These are phyloP conservation scores for Luidia sarsii DNA, from an alignment of 53 echinoderm and acorn worm genomes.

Conservation along the genomic window DNA sequence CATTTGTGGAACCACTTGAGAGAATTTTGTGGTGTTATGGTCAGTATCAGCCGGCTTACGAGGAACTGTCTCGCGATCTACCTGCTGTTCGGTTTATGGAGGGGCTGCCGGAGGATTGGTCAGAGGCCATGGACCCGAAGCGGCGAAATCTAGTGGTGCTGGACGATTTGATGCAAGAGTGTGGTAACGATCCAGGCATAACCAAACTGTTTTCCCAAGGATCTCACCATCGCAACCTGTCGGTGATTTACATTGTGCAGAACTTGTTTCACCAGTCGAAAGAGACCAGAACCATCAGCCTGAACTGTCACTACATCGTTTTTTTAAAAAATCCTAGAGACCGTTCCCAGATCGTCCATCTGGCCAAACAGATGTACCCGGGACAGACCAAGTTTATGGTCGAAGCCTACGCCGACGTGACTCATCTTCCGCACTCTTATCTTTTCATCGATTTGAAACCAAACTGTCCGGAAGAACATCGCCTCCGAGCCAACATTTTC, in stretches of 20 bases:
- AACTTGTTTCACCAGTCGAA: slow-evolving; percentile 43
- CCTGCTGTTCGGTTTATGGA: slow-evolving; percentile 53
- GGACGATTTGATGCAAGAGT: slow-evolving; percentile 68
- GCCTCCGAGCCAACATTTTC: slow-evolving; percentile 15
- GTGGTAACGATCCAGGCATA: slow-evolving; percentile 22
- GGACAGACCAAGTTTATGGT: slow-evolving; percentile 60
- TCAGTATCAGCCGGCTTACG: slow-evolving; percentile 41
- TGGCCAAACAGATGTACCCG: slow-evolving; percentile 75
- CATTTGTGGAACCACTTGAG: slow-evolving; percentile 46
- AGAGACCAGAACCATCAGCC: slow-evolving; percentile 20
- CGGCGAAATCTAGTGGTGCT: slow-evolving; percentile 60
- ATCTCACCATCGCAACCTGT: slow-evolving; percentile 70
- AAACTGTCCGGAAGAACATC: slow-evolving; percentile 16
- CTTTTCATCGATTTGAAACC: slow-evolving; percentile 53
- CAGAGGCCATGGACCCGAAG: slow-evolving; percentile 46
- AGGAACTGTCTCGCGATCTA: slow-evolving; percentile 37
- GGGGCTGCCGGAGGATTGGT: slow-evolving; percentile 57
- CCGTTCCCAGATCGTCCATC: slow-evolving; percentile 63
- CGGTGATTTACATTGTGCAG: slow-evolving; percentile 60
- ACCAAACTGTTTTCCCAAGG: slow-evolving; percentile 74
- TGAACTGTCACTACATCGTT: slow-evolving; percentile 11
- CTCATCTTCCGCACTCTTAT: slow-evolving; percentile 43
- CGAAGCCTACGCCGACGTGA: slow-evolving; percentile 61
- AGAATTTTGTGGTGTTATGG: slow-evolving; percentile 64
- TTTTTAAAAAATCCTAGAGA: slow-evolving; percentile 72